These are phyloP conservation scores for Pentamera pediparva DNA, from an alignment of 53 echinoderm and acorn worm species.

Conservation along the genomic window DNA sequence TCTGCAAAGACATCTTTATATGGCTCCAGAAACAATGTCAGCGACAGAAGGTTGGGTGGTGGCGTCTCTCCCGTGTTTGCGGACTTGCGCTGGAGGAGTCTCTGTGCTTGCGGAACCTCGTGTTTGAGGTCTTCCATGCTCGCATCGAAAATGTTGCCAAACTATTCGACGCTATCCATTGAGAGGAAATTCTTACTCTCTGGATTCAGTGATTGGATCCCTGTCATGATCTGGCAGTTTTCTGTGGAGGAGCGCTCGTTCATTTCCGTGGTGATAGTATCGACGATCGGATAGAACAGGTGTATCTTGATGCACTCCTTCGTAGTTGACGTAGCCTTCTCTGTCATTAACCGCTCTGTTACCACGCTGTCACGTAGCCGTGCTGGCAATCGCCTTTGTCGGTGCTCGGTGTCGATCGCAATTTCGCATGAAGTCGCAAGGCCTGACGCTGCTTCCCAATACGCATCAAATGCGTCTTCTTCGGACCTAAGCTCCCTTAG, in stretches of 20 bases:
- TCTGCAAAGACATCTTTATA: conserved; percentile 2
- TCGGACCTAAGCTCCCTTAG: neutral
- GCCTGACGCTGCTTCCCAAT: conserved; percentile 2
- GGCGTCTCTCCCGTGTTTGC: conserved; percentile 6
- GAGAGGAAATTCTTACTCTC: neutral
- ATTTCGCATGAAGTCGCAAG: conserved; percentile 2
- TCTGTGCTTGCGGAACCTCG: conserved; percentile 6
- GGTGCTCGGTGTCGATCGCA: neutral
- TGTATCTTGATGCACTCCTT: neutral
- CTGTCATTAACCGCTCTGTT: neutral
- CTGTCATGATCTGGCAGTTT: neutral
- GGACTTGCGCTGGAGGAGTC: neutral
- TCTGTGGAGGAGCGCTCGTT: conserved; percentile 2
- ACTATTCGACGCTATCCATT: neutral
- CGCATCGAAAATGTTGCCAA: conserved; percentile 2
- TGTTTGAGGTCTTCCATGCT: conserved; percentile 15
- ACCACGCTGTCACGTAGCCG: neutral
- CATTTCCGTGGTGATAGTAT: conserved; percentile 4
- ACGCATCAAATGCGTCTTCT: neutral
- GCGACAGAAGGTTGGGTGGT: neutral
- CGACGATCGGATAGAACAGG: conserved; percentile 9
- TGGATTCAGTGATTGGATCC: conserved; percentile 14
- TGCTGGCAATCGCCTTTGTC: neutral
- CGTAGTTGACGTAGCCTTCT: neutral
- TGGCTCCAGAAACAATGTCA: neutral